Conservation (phyloP, 2,113 vertebrate genomes). For the Sylvia atricapilla region DNA sequence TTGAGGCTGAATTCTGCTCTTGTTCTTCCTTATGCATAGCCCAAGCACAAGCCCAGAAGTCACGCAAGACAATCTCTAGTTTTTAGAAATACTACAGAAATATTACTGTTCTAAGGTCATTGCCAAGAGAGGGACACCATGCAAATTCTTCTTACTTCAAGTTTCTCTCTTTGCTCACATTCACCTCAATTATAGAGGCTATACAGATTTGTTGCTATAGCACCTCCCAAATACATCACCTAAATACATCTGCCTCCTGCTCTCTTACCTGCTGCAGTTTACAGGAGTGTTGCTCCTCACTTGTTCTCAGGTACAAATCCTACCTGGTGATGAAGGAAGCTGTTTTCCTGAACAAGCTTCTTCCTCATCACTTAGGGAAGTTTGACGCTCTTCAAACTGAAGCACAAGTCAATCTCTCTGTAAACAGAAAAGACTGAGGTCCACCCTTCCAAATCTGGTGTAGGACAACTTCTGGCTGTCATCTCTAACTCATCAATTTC, state of each 20-base stretch:
- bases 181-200: background rate
- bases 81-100: background rate
- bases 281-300: accelerated
- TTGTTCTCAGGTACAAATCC: background rate
- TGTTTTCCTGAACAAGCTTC: background rate
- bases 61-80: background rate
- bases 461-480: background rate
- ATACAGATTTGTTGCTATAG: background rate
- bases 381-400: background rate
- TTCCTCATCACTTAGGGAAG: background rate
- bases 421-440: background rate
- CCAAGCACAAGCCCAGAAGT: background rate
- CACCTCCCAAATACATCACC: background rate
- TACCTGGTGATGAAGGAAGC: background rate
- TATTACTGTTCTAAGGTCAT: background rate
- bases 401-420: background rate
- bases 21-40: background rate
- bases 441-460: background rate
- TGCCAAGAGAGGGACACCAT: background rate
- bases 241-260: background rate
- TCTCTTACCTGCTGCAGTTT: background rate
- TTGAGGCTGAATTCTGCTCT: background rate
- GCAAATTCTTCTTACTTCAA: background rate
- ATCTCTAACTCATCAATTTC: background rate
- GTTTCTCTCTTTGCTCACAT: background rate